Evolutionary conservation across 2,888 invertebrate genomes (phyloP), one percentile per base, ranked within the genome.

Genomic region (Rotaria socialis): DNA sequence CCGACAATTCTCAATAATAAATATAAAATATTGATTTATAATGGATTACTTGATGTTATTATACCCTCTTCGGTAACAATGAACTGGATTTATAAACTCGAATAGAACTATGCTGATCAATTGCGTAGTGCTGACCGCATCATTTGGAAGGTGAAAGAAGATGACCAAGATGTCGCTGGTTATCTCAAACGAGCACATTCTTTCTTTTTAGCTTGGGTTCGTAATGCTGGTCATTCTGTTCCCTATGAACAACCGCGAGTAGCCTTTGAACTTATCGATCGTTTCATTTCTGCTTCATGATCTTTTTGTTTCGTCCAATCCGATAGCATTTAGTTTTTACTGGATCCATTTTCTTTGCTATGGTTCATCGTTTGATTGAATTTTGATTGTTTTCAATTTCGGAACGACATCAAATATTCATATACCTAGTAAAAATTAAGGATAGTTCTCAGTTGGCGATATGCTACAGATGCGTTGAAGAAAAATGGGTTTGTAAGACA

Each of bases 41-140:
- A 94, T 90, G 96, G 96, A 0, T 96, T 96, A 90, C 90, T 96
- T 88, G 96, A 97, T 90, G 94, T 96, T 24, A 95, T 96, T 88
- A 95, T 96, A 0, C 95, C 96, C 0, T 95, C 95, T 91, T 95
- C 96, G 0, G 90, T 95, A 85, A 96, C 96, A 0, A 93, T 94
- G 41, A 94, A 94, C 90, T 96, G 95, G 90, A 91, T 96, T 56
- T 92, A 93, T 88, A 93, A 93, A 85, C 92, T 96, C 1, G 93
- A 94, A 84, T 96, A 95, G 92, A 93, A 92, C 47, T 94, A 93
- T 0, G 92, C 94, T 0, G 92, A 92, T 6, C 92, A 93, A 3
- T 41, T 96, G 95, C 90, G 93, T 93, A 89, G 92, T 91, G 2
- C 94, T 94, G 0, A 88, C 88, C 24, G 88, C 89, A 75, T 24